These are phyloP conservation scores for Rhizomys pruinosus DNA, from an alignment of 2,113 vertebrate genomes.

Conservation along the genomic window DNA sequence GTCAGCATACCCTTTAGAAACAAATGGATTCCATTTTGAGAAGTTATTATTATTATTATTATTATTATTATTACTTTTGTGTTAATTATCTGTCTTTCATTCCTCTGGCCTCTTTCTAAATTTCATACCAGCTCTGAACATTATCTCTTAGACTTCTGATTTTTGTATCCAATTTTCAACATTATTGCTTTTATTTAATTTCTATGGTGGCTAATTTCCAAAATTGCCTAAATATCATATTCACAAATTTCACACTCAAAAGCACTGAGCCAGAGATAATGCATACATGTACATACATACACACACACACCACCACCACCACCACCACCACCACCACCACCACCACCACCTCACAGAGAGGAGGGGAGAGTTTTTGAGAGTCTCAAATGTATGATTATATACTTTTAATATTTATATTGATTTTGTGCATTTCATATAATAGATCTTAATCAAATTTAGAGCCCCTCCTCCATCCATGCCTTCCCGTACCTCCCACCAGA, in stretches of 20 bases:
- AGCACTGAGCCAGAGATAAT: not conserved
- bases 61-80: not conserved
- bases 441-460: no score
- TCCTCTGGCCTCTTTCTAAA: not conserved
- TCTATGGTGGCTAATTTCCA: not conserved
- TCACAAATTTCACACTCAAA: not conserved
- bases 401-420: no score
- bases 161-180: not conserved
- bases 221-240: not conserved
- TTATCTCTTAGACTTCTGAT: not conserved
- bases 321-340: no score
- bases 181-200: slow-evolving; percentile 24
- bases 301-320: no score
- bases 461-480: no score
- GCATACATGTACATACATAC: no score
- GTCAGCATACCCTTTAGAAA: not conserved
- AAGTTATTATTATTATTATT: no score
- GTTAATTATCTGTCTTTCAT: not conserved
- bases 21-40: not conserved
- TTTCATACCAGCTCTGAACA: not conserved
- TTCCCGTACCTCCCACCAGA: no score
- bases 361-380: no score
- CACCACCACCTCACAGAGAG: no score
- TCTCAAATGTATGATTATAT: not conserved
- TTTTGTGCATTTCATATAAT: no score